Percentiles rank a stretch among this genome's conserved stretches.
Evolutionary conservation across 1,140 invertebrate genomes (phyloP).

Genomic region (Archegozetes longisetosus): DNA sequence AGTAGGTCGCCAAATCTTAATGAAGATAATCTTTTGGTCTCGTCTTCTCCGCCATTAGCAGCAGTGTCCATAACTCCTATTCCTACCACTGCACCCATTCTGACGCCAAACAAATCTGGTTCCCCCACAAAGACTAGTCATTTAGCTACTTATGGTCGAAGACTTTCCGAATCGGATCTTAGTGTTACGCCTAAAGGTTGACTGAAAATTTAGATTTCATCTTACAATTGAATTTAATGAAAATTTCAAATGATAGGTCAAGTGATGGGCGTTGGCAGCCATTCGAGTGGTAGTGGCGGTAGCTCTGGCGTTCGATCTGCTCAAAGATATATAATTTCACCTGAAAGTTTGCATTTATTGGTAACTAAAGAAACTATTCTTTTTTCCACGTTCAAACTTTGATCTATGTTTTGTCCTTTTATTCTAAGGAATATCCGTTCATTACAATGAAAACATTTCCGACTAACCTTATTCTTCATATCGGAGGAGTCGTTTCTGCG

Average conservation of each 20-base stretch:
- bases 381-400: conserved; percentile 3
- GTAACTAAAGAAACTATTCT: conserved; percentile 3
- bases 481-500: conserved; percentile 74
- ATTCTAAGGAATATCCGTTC: conserved; percentile 76
- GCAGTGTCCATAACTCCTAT: not conserved
- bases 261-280: no score
- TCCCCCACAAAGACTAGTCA: not conserved
- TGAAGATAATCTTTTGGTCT: not conserved
- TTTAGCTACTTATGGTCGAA: conserved; percentile 28
- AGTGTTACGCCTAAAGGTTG: conserved; percentile 79
- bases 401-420: conserved; percentile 41
- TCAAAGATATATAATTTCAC: conserved; percentile 9
- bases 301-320: not conserved
- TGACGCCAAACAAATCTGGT: not conserved
- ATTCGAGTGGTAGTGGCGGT: not conserved
- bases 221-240: no score
- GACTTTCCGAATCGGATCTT: conserved; percentile 82
- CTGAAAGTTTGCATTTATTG: conserved; percentile 15
- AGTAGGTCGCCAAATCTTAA: not conserved
- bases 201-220: not conserved
- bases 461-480: conserved; percentile 63
- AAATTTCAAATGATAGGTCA: no score
- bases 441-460: conserved; percentile 82
- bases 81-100: not conserved
- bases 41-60: not conserved